Percentiles rank a stretch among this genome's conserved stretches.
These are phyloP conservation scores for Typhlichthys subterraneus DNA, from an alignment of 2,797 vertebrate species.

Conservation along the genomic window DNA sequence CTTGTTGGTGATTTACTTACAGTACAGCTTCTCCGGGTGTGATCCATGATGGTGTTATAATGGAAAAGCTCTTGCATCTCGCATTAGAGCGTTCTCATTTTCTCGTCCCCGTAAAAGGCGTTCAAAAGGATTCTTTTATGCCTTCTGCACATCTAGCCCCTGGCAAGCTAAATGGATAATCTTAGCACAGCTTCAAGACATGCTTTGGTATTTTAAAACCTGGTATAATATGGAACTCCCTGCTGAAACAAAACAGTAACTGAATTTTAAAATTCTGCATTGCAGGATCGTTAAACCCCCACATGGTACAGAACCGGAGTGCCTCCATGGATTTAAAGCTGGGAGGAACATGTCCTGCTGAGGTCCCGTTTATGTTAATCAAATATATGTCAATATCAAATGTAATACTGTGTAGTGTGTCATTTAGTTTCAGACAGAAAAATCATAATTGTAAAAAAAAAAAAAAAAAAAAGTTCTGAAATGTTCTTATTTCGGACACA, in stretches of 20 bases:
- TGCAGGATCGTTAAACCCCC: no score
- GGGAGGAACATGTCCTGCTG: no score
- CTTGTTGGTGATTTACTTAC: constrained; percentile 46
- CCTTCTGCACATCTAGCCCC: constrained; percentile 24
- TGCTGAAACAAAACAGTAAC: constrained; percentile 25
- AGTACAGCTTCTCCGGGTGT: constrained; percentile 16
- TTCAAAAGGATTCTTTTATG: constrained; percentile 17
- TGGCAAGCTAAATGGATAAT: constrained; percentile 41
- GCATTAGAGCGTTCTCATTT: constrained; percentile 30
- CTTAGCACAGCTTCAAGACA: constrained; percentile 41
- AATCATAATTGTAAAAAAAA: no score
- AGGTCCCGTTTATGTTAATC: no score
- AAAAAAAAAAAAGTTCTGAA: no score
- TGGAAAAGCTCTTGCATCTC: constrained; percentile 31
- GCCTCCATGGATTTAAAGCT: no score
- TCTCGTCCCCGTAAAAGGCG: constrained; percentile 15
- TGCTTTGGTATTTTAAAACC: constrained; percentile 36
- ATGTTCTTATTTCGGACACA: no score
- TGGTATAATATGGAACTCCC: constrained; percentile 12
- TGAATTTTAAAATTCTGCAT: background rate
- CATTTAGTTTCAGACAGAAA: no score
- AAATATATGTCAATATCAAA: no score
- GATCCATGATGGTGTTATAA: constrained; percentile 21
- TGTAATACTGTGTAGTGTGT: no score
- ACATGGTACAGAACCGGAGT: no score